Conservation (phyloP, 2,888 invertebrate species). For the Netelia inedita region DNA sequence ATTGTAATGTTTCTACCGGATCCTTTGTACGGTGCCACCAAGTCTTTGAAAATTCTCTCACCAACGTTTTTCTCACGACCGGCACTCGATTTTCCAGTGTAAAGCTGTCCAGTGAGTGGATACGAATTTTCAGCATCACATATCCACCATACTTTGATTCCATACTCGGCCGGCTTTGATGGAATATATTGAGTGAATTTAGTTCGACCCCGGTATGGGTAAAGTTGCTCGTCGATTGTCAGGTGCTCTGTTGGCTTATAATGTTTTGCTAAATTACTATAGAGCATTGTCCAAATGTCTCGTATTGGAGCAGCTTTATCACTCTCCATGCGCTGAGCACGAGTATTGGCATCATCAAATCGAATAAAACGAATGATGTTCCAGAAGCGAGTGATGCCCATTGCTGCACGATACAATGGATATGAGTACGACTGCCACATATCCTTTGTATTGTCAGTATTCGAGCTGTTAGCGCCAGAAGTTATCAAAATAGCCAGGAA, state of each 20-base stretch:
- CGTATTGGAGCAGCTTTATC: no score
- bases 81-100: conserved; percentile 76
- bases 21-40: conserved; percentile 73
- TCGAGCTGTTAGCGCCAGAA: conserved; percentile 69
- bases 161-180: conserved; percentile 76
- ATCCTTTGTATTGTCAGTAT: conserved; percentile 69
- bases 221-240: conserved; percentile 77
- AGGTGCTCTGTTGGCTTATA: conserved; percentile 73
- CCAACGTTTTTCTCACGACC: conserved; percentile 75
- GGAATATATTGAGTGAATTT: no score
- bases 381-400: no score
- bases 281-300: no score
- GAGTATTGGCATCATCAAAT: no score
- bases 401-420: conserved; percentile 68
- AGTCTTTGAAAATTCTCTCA: conserved; percentile 76
- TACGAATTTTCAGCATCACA: conserved; percentile 75
- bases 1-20: conserved; percentile 72
- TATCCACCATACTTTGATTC: conserved; percentile 77
- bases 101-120: conserved; percentile 71
- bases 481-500: no score
- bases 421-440: conserved; percentile 69
- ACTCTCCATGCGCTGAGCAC: no score
- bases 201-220: conserved; percentile 74
- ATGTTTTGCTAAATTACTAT: no score
- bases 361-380: no score